These are phyloP conservation scores for Trematomus bernacchii DNA, from an alignment of 2,797 vertebrate genomes.

Conservation along the genomic window DNA sequence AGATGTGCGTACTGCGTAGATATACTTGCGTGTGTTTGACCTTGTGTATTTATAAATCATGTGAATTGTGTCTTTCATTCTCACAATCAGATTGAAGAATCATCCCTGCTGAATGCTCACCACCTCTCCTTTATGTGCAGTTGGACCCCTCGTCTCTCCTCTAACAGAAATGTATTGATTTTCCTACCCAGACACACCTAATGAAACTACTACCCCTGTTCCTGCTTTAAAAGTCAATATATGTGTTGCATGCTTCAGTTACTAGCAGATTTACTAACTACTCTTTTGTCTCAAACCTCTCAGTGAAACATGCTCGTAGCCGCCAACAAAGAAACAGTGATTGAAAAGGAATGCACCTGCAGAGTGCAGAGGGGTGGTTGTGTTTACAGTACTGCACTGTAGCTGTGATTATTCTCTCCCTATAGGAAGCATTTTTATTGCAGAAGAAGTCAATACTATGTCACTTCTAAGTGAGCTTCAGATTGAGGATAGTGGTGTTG, in stretches of 20 bases:
- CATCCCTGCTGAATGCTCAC: neutral
- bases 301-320: conserved; percentile 2
- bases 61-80: too few species aligned
- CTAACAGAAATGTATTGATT: conserved; percentile 29
- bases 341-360: conserved; percentile 36
- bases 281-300: conserved; percentile 25
- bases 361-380: conserved; percentile 6
- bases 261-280: conserved; percentile 28
- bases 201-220: conserved; percentile 30
- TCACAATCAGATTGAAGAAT: conserved; percentile 22
- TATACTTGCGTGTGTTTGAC: neutral
- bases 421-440: neutral
- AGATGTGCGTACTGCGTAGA: neutral
- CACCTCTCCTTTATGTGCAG: neutral
- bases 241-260: conserved; percentile 16
- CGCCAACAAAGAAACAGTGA: conserved; percentile 20
- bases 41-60: conserved; percentile 14
- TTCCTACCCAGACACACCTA: conserved; percentile 24
- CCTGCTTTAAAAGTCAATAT: conserved; percentile 30
- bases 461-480: neutral
- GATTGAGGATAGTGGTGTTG: conserved; percentile 17
- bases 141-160: neutral
- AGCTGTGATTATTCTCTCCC: conserved; percentile 9
- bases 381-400: conserved; percentile 10
- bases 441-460: neutral